Evolutionary conservation across 2,113 vertebrate genomes (phyloP).

Genomic region (Megaleporinus macrocephalus): DNA sequence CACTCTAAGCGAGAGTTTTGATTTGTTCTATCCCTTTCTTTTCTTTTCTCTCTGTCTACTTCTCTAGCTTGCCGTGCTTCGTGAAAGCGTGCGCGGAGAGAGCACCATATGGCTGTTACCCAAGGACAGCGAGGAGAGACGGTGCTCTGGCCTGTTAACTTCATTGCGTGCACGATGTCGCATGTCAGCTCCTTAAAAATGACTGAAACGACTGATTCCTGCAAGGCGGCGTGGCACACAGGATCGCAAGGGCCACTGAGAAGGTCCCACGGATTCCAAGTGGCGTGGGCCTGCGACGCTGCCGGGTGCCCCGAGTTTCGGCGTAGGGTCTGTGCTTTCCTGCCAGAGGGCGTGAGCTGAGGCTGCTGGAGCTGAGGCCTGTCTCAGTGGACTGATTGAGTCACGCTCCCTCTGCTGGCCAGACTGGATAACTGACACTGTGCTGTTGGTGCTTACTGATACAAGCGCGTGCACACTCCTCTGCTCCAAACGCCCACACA

Average conservation of each 20-base stretch:
- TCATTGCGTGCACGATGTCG: slow-evolving; percentile 30
- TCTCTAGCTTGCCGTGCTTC: neutral
- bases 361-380: neutral
- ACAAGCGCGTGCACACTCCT: too few relatives aligned
- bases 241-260: neutral
- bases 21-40: slow-evolving; percentile 33
- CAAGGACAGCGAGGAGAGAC: slow-evolving; percentile 7
- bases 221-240: neutral
- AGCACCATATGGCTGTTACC: slow-evolving; percentile 49
- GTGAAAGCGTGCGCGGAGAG: neutral
- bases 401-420: slow-evolving; percentile 60
- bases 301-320: neutral
- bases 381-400: slow-evolving; percentile 10
- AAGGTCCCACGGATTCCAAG: neutral
- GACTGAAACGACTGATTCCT: neutral
- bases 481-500: neutral
- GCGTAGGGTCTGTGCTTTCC: neutral
- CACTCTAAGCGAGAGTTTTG: slow-evolving; percentile 33
- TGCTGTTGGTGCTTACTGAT: neutral
- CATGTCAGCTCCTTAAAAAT: neutral
- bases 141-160: slow-evolving; percentile 16
- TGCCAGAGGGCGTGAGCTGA: neutral
- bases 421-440: slow-evolving; percentile 6
- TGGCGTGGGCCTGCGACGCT: neutral
- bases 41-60: slow-evolving; percentile 1